A percentile compares a stretch with the other conserved stretches of the same genome.
These are phyloP conservation scores for Anguilla japonica DNA, from an alignment of 2,113 vertebrate species.

Conservation along the genomic window DNA sequence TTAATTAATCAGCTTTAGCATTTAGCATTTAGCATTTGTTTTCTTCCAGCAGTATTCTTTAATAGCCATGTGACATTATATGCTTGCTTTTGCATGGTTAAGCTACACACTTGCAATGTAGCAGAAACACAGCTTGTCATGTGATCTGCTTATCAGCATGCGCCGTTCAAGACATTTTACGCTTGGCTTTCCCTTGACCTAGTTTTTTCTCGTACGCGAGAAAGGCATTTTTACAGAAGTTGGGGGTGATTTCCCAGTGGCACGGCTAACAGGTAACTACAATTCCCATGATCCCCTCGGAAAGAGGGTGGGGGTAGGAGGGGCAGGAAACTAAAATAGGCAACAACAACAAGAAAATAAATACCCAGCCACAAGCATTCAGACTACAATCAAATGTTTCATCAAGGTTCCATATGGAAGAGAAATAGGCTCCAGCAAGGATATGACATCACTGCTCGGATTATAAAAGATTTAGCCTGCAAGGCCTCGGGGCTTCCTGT, in stretches of 20 bases:
- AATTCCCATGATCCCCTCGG: conserved; percentile 44
- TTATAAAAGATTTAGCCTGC: conserved; percentile 19
- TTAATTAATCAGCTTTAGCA: neutral
- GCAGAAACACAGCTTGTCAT: conserved; percentile 23
- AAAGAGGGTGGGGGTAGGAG: conserved; percentile 12
- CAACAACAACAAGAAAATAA: conserved; percentile 45
- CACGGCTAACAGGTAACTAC: conserved; percentile 26
- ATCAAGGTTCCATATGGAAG: conserved; percentile 72
- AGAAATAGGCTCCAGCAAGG: conserved; percentile 53
- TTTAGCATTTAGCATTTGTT: neutral
- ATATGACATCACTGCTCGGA: conserved; percentile 18
- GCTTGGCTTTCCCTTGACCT: conserved; percentile 16
- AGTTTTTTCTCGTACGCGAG: conserved; percentile 19
- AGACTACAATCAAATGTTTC: conserved; percentile 31
- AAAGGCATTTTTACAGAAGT: conserved; percentile 12
- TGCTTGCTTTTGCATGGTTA: neutral
- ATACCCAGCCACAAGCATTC: conserved; percentile 41
- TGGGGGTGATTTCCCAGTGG: conserved; percentile 21
- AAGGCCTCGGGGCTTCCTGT: neutral
- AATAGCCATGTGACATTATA: neutral
- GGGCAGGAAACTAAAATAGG: neutral
- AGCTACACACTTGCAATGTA: conserved; percentile 3
- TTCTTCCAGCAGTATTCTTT: neutral
- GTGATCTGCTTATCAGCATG: conserved; percentile 21
- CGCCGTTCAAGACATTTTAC: conserved; percentile 15